These are phyloP conservation scores for Barnardius zonarius DNA, from an alignment of 2,113 vertebrate genomes.

Conservation along the genomic window DNA sequence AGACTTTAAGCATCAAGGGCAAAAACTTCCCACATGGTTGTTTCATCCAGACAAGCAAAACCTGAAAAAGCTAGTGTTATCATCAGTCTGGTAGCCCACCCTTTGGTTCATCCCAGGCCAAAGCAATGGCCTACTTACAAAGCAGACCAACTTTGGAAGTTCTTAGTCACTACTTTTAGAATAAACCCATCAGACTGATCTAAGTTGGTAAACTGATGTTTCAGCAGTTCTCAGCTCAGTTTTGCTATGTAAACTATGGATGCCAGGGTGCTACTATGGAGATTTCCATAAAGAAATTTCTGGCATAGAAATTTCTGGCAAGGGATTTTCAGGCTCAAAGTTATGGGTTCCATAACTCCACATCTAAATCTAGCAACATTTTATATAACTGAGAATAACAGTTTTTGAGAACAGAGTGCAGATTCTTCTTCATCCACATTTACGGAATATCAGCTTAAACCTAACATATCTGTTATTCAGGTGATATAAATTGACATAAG, in stretches of 20 bases:
- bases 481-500: accelerated
- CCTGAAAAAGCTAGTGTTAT: not conserved
- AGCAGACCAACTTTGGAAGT: not conserved
- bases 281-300: not conserved
- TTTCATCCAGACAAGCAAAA: not conserved
- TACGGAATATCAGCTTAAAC: not conserved
- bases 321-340: not conserved
- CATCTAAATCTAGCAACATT: not conserved
- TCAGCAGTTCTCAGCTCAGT: not conserved
- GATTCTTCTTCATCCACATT: not conserved
- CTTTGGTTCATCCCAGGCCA: not conserved
- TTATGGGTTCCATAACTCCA: not conserved
- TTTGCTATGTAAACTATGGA: not conserved
- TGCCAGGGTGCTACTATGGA: not conserved
- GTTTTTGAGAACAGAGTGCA: not conserved
- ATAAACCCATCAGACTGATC: not conserved
- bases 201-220: not conserved
- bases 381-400: not conserved
- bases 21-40: not conserved
- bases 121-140: not conserved
- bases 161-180: not conserved
- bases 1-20: not conserved
- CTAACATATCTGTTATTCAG: not conserved
- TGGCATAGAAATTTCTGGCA: accelerated
- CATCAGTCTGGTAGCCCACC: not conserved